These are phyloP conservation scores for Phoxinus phoxinus DNA, from an alignment of 2,113 vertebrate genomes.

Conservation along the genomic window DNA sequence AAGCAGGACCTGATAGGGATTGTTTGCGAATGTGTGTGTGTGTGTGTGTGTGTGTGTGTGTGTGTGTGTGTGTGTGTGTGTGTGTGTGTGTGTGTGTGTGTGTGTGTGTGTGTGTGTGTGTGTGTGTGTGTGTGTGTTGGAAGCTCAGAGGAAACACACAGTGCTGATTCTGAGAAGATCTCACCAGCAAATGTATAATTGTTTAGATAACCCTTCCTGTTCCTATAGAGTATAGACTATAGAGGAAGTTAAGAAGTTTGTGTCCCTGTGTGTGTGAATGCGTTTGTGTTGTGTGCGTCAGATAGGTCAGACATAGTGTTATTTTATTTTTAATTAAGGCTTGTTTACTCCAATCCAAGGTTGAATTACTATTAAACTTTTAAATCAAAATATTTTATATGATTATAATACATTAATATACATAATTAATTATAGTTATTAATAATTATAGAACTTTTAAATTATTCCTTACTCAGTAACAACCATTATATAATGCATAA, in stretches of 20 bases:
- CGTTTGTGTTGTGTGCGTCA: not conserved
- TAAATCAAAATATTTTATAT: not conserved
- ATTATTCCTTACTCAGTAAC: no score
- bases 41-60: slow-evolving; percentile 22
- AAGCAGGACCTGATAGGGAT: slow-evolving; percentile 30
- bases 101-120: slow-evolving; percentile 42
- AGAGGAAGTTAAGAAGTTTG: not conserved
- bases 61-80: slow-evolving; percentile 42
- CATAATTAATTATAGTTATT: not conserved
- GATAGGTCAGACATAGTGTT: not conserved
- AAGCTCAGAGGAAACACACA: slow-evolving; percentile 19
- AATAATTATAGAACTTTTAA: no score
- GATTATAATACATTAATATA: not conserved
- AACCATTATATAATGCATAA: no score
- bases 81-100: slow-evolving; percentile 42
- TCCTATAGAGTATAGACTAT: no score
- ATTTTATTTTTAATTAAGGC: not conserved
- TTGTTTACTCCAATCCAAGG: not conserved
- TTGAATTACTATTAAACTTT: not conserved
- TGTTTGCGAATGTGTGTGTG: slow-evolving; percentile 28
- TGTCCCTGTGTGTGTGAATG: not conserved
- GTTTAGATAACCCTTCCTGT: not conserved
- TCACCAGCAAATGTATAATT: not conserved
- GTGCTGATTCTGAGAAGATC: not conserved
- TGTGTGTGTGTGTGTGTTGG: slow-evolving; percentile 16